Base-by-base conservation (phyloP, 2,113 vertebrate species). In the Candoia aspera region DNA sequence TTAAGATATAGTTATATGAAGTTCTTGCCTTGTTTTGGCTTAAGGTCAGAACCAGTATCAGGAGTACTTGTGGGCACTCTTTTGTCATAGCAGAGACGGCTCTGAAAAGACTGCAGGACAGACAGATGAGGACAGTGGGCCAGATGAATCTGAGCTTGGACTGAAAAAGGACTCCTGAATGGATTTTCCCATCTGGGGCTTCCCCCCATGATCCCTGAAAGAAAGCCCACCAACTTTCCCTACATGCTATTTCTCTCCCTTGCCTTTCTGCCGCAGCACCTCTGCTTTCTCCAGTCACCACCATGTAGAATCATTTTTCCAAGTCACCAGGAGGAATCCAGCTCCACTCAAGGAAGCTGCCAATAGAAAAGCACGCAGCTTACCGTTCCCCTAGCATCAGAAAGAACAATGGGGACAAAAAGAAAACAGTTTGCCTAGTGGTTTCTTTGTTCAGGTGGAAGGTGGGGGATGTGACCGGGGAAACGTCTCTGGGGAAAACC, bases 201-300 rank as follows among this genome's bases (percentile, higher is more conserved):
- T 68, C 42, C 46, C 49, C 49, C 4, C 49, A 49, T 49, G 49
- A 49, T 49, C 49, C 49, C 49, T 49, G 49, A 5, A 49, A 49
- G 49, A 49, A 49, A 49, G 49, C 49, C 42, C 49, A 49, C 4
- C 49, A 49, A 49, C 49, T 49, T 49, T 49, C 49, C 42, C 46
- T 26, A 19, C n/a, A 87, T n/a, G 29, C 42, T 46, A 8, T 15
- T 46, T 73, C 26, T 4, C 19, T 8, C 23, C 23, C 21, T 15
- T 64, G 26, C 42, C 19, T 17, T 21, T 37, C 8, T n/a, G 11
- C n/a, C 86, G 0, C 1, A 4, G 4, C 2, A 0, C 0, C 19
- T 21, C 55, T 58, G 17, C 83, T 23, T 23, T 46, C 4, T 58
- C 57, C 57, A 58, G 57, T 19, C 57, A 58, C 57, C 57, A 58